Base-by-base conservation (phyloP, 1,140 invertebrate genomes). In the Drosophila willistoni region DNA sequence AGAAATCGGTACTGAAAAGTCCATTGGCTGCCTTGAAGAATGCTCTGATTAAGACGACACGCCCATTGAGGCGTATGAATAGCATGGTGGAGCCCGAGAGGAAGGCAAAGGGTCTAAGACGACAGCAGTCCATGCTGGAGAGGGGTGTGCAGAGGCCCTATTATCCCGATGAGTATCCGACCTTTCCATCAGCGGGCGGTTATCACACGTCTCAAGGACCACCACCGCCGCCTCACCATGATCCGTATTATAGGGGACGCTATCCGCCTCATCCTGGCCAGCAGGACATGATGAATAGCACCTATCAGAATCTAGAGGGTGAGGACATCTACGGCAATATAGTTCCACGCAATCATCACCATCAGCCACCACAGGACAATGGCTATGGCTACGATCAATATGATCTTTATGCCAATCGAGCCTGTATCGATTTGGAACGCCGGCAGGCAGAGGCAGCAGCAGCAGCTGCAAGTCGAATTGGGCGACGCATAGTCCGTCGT, bases 111-210 rank as follows among this genome's bases (percentile, higher is more conserved):
- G 78, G 79, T 7, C 29, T 92, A 19, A 71, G 90, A 0, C 80
- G 91, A 4, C 91, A 92, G 71, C 87, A 92, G 54, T 92, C 91
- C 25, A 92, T 92, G 91, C 72, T 92, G 41, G 91, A 92, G 59
- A 71, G 87, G 3, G 83, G 86, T 7, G 83, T 87, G 10, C 81
- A 84, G 39, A 75, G 91, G 13, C 90, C 90, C 13, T 91, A 91
- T 60, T 92, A 92, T 54, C 85, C 91, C 2, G 91, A 92, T 54
- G 87, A 90, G 57, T 91, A 91, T 73, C 90, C 90, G 57, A 90
- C 87, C 5, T 91, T 90, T 67, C 85, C 91, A 19, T 78, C 90
- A 22, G 87, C 87, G 9, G 79, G 73, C 3, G 81, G 90, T 19
- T 77, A 89, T 22, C 80, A 74, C 2, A 60, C 73, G 19, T 76